Base-by-base conservation (phyloP, 2,113 vertebrate genomes). In the Petromus typicus region DNA sequence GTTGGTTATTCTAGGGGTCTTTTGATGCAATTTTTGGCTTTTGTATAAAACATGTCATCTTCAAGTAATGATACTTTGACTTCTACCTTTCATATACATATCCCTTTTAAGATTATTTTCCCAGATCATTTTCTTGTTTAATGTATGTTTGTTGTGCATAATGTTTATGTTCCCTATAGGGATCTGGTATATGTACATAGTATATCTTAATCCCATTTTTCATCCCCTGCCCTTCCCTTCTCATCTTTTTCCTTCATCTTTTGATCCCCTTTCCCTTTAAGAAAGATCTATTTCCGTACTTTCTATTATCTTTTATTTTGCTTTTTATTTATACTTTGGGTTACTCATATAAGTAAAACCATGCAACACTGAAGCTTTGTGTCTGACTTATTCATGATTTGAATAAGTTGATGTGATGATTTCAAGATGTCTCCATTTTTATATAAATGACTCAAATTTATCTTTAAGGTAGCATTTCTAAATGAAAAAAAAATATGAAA, bases 401-500 rank as follows among this genome's bases (percentile, higher is more conserved):
- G n/a, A n/a, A n/a, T n/a, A n/a, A 40, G 3, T 40, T 71, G 40
- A 23, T 18, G 22, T 61, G 7, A 25, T 40, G 67, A 40, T 71
- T n/a, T 37, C 37, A 71, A 11, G 67, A 18, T 71, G 37, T 20
- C 45, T 75, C 25, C 7, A 8, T 48, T 75, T 48, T 75, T 43
- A 12, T 75, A 48, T 14, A 45, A 48, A 16, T 45, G 43, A 3
- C 73, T 76, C 73, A 48, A 9, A 43, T 76, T 76, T 76, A 30
- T 48, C 73, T 76, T 27, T 45, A 48, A 48, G 16, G 73, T 13
- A 76, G 25, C 69, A 30, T 9, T 87, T 45, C 37, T 27, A 79
- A 79, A 86, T 89, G n/a, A 86, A 87, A n/a, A 12, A 48, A 11
- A 67, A 85, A 76, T 71, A 34, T 73, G 43, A 67, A 87, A 88